These are phyloP conservation scores for Muschampia plurimacula DNA, from an alignment of 2,888 invertebrate species.

Conservation along the genomic window DNA sequence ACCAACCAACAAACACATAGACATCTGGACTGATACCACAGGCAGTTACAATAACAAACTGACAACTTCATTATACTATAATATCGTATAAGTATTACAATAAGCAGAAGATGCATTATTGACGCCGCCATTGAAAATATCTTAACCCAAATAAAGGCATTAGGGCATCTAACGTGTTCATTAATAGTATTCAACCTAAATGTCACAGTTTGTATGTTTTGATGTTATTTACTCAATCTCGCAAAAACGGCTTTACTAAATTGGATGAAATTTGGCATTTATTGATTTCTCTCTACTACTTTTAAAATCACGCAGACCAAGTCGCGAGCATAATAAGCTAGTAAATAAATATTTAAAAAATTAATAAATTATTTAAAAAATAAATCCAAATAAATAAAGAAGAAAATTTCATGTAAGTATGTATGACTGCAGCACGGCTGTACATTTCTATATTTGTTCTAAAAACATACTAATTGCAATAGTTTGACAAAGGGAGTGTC, in stretches of 20 bases:
- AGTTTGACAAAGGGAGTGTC: conserved; percentile 52
- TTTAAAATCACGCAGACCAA: no score
- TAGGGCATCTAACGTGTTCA: no score
- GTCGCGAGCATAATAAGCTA: no score
- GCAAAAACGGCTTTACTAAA: no score
- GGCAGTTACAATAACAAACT: conserved; percentile 31
- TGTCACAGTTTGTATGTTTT: no score
- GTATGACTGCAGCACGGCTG: not conserved
- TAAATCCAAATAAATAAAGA: not conserved
- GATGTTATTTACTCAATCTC: no score
- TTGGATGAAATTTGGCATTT: no score
- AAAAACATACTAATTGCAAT: conserved; percentile 48
- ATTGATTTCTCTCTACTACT: no score
- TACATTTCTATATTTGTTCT: conserved; percentile 28
- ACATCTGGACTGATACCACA: conserved; percentile 37
- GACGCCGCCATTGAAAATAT: not conserved
- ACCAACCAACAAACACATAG: conserved; percentile 27
- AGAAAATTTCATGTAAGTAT: not conserved
- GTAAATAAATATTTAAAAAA: no score
- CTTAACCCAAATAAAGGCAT: no score
- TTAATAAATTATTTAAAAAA: no score
- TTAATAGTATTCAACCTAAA: no score
- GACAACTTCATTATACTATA: not conserved
- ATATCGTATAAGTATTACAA: not conserved
- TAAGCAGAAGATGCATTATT: not conserved